Evolutionary conservation across 2,888 invertebrate species (phyloP), one percentile per base, ranked within the genome.

Genomic region (Seira musarum): DNA sequence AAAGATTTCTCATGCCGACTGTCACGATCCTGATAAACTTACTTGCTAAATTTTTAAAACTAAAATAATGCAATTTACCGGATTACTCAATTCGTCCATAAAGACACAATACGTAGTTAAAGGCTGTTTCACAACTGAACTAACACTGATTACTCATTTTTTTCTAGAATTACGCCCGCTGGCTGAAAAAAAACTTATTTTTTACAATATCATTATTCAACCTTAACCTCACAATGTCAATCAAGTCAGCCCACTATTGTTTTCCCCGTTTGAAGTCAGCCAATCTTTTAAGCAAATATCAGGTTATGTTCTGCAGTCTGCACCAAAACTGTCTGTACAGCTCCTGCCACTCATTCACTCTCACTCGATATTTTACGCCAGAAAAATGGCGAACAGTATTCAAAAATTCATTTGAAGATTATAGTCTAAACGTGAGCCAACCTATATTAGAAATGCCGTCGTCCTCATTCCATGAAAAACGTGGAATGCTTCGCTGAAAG

Each of bases 271-370:
- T 53, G 15, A 53, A 53, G 53, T 13, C 53, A 13, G 13, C 15
- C 53, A 53, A 17, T 53, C n/a, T 53, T 30, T 53, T 53, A 53
- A 53, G 53, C 53, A 53, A 53, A 53, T 53, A 53, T 53, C 53
- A 53, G 53, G 53, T 53, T 53, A n/a, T 53, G 17, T 17, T 8
- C 17, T 53, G 3, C 30, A 30, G 2, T 8, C 17, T 53, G 3
- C 30, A 30, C 30, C 30, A 30, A n/a, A 40, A 53, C 53, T 53
- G 53, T 53, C 30, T 30, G 30, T 8, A 40, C 40, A n/a, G 53
- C 72, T 73, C 64, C 64, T 73, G 72, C 65, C 72, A 73, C 24
- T 67, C 46, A 46, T 8, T 67, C 53, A 17, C 30, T 8, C 17
- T 40, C 13, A 13, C 40, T 40, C 40, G 40, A 53, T 53, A n/a